Base-by-base conservation (phyloP, 1,140 invertebrate genomes). In the Hydropsyche tenuis region DNA sequence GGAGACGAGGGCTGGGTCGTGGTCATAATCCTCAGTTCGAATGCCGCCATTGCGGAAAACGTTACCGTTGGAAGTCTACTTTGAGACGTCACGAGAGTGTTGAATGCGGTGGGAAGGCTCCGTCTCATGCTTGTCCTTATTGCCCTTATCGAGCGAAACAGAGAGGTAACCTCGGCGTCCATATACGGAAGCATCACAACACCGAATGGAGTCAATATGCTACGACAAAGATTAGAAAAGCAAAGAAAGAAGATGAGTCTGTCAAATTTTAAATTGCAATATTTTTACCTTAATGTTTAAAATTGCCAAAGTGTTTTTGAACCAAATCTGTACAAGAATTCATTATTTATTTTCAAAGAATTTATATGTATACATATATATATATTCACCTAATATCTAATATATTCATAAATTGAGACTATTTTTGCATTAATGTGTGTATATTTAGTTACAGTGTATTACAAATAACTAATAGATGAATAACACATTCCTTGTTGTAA, bases 21-120 rank as follows among this genome's bases (percentile, higher is more conserved):
- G 78, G 70, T 76, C 72, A 78, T 74, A 78, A 79, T 64, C 84
- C 89, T 0, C 90, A 90, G 81, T 93, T 92, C 81, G 88, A 91
- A 23, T 94, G 92, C 79, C 85, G 90, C 53, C 91, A 92, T 79
- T 94, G 92, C 82, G 91, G 92, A 48, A 93, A 93, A 80, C 87
- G 90, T 23, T 94, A 94, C 80, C 86, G 92, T 77, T 93, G 92
- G 92, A 93, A 93, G 80, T 93, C 91, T 14, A 93, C 92, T 68
- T 86, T 93, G 86, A 86, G 91, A 0, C 87, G 92, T 6, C 93
- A 95, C 82, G 92, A 94, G 80, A 91, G 90, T 81, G 92, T 94
- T 73, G 93, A 94, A 82, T 95, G 93, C 82, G 93, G 93, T n/a
- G 93, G 92, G 68, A 93, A 94, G 80, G 90, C 92, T 73, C 92